A percentile compares a stretch with the other conserved stretches of the same genome.
phyloP scores from a whole-genome alignment of 2,797 vertebrate species.

The Argentina silus region DNA sequence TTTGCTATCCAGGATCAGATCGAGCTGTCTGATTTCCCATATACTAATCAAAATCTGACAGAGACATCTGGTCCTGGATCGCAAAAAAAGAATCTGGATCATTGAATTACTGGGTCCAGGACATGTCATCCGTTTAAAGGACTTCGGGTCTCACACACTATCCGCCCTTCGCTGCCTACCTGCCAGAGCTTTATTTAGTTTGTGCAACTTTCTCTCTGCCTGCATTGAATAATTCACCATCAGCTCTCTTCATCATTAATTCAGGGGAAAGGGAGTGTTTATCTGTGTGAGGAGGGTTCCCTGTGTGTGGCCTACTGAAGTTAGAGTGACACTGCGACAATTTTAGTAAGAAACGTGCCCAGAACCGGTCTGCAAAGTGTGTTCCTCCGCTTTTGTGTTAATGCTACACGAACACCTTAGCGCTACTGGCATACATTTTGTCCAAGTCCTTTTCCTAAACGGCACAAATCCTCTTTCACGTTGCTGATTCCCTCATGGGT shows the following conservation, averaged over 20 bases:
- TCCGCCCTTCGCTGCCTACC: too few relatives aligned
- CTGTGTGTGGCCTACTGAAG: background rate
- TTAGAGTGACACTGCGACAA: background rate
- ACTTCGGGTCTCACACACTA: too few relatives aligned
- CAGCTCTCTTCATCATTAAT: constrained; percentile 69
- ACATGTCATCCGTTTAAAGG: too few relatives aligned
- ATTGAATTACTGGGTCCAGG: too few relatives aligned
- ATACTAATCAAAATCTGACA: too few relatives aligned
- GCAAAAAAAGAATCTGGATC: too few relatives aligned
- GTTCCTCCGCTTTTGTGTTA: background rate
- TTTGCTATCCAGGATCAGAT: too few relatives aligned
- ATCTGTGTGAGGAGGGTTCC: constrained; percentile 8
- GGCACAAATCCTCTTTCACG: too few relatives aligned
- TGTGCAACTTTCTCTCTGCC: constrained; percentile 66
- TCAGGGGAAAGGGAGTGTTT: constrained; percentile 56
- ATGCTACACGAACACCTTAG: background rate
- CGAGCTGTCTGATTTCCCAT: too few relatives aligned
- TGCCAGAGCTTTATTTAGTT: constrained; percentile 60
- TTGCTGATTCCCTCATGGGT: too few relatives aligned
- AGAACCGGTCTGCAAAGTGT: constrained; percentile 1
- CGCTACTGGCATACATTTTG: background rate
- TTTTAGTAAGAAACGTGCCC: background rate
- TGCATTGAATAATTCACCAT: constrained; percentile 72
- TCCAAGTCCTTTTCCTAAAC: too few relatives aligned
- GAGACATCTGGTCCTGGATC: too few relatives aligned